Evolutionary conservation across 35 echinoderm and acorn worm genomes (phyloP).

Genomic region (Strongylocentrotus purpuratus): DNA sequence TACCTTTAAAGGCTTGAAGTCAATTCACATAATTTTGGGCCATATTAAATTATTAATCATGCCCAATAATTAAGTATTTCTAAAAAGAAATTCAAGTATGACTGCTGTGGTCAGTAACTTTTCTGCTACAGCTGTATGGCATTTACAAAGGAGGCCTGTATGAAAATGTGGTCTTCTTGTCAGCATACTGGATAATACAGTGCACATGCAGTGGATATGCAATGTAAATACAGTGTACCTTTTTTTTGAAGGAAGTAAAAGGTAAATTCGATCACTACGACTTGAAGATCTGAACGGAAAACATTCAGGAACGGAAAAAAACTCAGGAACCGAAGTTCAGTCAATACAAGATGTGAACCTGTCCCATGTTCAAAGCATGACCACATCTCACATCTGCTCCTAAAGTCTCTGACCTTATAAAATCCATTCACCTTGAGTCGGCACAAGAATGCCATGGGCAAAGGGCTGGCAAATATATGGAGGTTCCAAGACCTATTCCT

Average conservation of each 20-base stretch:
- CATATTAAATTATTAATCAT: no score
- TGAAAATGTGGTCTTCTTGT: no score
- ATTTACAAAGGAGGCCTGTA: background rate
- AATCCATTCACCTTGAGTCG: constrained; percentile 14
- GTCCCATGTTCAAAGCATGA: background rate
- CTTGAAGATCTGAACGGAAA: background rate
- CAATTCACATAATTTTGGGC: no score
- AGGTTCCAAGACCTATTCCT: background rate
- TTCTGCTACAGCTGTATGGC: no score
- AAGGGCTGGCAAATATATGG: background rate
- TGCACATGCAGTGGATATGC: no score
- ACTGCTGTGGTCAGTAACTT: background rate
- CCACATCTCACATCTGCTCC: background rate
- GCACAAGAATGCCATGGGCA: background rate
- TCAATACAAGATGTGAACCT: background rate
- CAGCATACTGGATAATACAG: background rate
- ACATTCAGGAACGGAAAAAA: background rate
- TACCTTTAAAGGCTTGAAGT: no score
- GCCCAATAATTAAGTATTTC: no score
- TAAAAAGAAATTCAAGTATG: no score
- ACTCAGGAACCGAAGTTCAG: background rate
- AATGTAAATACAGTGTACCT: no score
- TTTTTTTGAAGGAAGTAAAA: no score
- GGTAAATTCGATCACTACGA: no score
- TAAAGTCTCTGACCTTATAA: constrained; percentile 38